These are phyloP conservation scores for Heteromyza rotundicornis DNA, from an alignment of 2,888 invertebrate genomes.

Conservation along the genomic window DNA sequence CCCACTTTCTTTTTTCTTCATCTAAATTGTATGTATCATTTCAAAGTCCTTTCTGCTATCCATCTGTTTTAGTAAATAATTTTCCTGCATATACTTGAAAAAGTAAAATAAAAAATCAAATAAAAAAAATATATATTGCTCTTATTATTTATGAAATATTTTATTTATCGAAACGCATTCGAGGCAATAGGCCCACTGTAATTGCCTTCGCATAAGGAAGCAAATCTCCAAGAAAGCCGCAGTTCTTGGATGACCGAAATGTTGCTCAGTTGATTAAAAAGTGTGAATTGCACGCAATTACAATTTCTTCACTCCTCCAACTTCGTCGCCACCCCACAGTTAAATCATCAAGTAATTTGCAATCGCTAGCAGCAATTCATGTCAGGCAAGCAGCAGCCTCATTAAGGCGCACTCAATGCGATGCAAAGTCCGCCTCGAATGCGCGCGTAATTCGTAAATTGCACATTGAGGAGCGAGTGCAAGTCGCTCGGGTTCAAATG, in stretches of 20 bases:
- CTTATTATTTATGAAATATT: no score
- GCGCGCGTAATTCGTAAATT: no score
- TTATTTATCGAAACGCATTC: no score
- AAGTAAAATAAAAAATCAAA: slow-evolving; percentile 23
- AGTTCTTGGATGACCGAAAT: no score
- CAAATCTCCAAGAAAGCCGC: no score
- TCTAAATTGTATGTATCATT: neutral
- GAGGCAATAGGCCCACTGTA: no score
- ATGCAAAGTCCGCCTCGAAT: neutral
- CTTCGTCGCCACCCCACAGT: no score
- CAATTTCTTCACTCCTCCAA: no score
- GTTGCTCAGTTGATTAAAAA: no score
- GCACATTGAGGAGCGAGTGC: no score
- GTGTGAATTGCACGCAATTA: no score
- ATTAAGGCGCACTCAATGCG: neutral
- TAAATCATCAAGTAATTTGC: neutral
- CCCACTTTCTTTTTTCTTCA: neutral
- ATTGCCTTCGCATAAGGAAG: no score
- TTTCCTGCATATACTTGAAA: slow-evolving; percentile 20
- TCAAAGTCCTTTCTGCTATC: neutral
- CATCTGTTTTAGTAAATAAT: slow-evolving; percentile 11
- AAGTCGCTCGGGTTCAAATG: slow-evolving; percentile 19
- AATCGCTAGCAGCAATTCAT: neutral
- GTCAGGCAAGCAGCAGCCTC: neutral
- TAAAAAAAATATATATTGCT: neutral